phyloP scores from a whole-genome alignment of 2,113 vertebrate species.

The Athene noctua region DNA sequence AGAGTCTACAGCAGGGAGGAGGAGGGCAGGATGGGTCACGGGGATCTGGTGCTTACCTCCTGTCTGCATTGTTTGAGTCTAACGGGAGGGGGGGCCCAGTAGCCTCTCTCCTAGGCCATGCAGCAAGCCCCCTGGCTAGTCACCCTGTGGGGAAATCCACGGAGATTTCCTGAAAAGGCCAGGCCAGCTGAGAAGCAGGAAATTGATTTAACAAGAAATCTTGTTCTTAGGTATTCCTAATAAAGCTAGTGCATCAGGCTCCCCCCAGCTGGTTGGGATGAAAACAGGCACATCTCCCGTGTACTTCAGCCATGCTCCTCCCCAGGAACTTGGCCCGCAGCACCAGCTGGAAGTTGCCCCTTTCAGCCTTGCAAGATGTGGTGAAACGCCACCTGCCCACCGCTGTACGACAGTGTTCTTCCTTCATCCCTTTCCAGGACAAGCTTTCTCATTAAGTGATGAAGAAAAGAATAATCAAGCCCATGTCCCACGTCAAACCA shows the following conservation, averaged over 20 bases:
- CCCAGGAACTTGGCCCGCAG: background rate
- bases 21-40: background rate
- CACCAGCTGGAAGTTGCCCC: background rate
- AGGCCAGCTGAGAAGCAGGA: background rate
- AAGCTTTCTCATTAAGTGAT: background rate
- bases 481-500: background rate
- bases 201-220: background rate
- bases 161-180: background rate
- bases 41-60: background rate
- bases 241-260: background rate
- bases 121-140: rapidly evolving
- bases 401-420: background rate
- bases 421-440: background rate
- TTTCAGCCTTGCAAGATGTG: background rate
- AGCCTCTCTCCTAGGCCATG: background rate
- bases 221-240: background rate
- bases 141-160: background rate
- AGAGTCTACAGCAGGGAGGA: background rate
- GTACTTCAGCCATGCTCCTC: background rate
- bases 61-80: rapidly evolving
- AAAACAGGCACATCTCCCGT: background rate
- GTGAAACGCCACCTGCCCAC: rapidly evolving
- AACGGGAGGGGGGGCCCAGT: background rate
- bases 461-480: background rate
- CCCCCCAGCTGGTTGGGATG: background rate